Evolutionary conservation across 2,888 invertebrate genomes (phyloP), one percentile per base, ranked within the genome.

Genomic region (Agriotes lineatus): DNA sequence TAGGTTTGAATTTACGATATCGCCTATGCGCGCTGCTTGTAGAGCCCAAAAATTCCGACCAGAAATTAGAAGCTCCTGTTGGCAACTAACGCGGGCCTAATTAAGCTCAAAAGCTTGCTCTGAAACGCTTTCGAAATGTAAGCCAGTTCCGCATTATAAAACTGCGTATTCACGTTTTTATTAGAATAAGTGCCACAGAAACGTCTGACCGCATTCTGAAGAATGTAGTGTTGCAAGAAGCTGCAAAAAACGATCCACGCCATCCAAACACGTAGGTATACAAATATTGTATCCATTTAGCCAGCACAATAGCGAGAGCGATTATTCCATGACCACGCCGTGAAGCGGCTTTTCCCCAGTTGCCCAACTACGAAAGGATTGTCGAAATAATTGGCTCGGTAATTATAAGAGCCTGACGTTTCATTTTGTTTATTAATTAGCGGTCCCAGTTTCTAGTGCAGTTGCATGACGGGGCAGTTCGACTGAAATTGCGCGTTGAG

Each of bases 401-500:
- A 48, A 48, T 48, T 48, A 48, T 48, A 48, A 22, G 48, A 52
- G 33, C 18, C 18, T 35, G 52, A 35, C 52, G 33, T 35, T 18
- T 33, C 33, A 52, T 30, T 52, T 52, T 52, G 52, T 52, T 33
- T 52, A 35, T 52, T 52, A 52, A 52, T 52, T 52, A 52, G 33
- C 10, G n/a, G 12, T n/a, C 33, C 3, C 33, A 18, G 30, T 25
- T 48, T 42, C 42, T 42, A 42, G 20, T 48, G 48, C 22, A 48
- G 20, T 48, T 48, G 48, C 48, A 48, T 48, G 48, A 48, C 48
- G 22, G 1, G 6, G 14, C 25, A 22, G 12, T 22, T n/a, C n/a
- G n/a, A n/a, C n/a, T n/a, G n/a, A n/a, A n/a, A n/a, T n/a, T n/a
- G n/a, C n/a, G n/a, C n/a, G n/a, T n/a, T n/a, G n/a, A n/a, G n/a